Conservation (phyloP, 2,797 vertebrate species). For the Bucorvus abyssinicus region DNA sequence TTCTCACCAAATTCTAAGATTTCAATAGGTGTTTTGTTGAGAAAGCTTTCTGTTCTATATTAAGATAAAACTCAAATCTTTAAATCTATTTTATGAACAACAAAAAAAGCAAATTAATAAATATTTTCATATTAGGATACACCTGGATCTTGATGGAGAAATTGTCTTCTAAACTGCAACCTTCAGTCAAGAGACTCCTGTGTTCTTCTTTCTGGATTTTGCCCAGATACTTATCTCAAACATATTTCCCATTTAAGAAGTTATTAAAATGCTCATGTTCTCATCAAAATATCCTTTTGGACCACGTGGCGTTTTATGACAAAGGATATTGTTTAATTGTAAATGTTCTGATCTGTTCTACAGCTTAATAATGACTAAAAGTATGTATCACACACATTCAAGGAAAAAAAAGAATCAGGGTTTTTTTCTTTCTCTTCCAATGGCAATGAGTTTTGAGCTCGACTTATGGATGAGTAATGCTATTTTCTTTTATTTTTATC, state of each 20-base stretch:
- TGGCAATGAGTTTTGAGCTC: background rate
- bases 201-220: background rate
- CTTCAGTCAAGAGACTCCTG: background rate
- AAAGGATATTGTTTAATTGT: background rate
- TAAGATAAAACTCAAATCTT: background rate
- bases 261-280: background rate
- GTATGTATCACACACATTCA: background rate
- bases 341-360: background rate
- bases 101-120: background rate
- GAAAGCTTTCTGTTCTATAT: background rate
- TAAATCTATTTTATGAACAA: background rate
- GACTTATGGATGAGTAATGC: background rate
- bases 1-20: background rate
- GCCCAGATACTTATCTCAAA: background rate
- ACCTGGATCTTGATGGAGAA: background rate
- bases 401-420: background rate
- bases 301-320: background rate
- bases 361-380: background rate
- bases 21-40: background rate
- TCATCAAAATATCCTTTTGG: background rate
- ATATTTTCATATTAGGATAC: background rate
- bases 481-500: background rate
- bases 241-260: background rate
- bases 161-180: fast-evolving
- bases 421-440: background rate